Percentiles rank a stretch among this genome's conserved stretches.
Conservation (phyloP, 2,113 vertebrate genomes). For the Charadrius vociferus region DNA sequence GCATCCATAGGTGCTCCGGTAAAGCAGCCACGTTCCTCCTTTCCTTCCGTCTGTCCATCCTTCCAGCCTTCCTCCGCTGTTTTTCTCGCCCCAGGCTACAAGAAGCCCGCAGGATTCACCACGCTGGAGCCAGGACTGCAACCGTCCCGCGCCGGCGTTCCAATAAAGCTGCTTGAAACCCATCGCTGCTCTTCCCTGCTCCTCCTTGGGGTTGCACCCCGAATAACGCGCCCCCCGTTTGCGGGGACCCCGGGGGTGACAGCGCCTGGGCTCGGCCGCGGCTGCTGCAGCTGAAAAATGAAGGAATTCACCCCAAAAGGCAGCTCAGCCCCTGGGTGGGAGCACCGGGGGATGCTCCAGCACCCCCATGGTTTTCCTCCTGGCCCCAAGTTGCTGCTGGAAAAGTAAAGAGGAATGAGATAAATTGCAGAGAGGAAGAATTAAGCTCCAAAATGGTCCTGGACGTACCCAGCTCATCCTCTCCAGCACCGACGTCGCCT, state of each 20-base stretch:
- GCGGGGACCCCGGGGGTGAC: rapidly evolving
- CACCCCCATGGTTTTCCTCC: not conserved
- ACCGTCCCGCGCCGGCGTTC: rapidly evolving
- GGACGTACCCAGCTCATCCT: not conserved
- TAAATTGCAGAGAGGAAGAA: not conserved
- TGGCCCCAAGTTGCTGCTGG: rapidly evolving
- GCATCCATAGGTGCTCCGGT: rapidly evolving
- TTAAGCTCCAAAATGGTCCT: not conserved
- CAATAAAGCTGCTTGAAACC: constrained; percentile 39
- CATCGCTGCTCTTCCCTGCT: not conserved
- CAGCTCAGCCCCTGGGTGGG: not conserved
- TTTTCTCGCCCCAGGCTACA: not conserved
- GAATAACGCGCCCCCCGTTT: not conserved
- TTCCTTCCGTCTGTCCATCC: rapidly evolving
- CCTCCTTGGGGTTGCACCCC: not conserved
- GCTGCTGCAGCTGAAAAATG: not conserved
- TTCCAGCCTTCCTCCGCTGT: not conserved
- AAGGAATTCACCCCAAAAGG: not conserved
- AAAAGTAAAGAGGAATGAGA: not conserved
- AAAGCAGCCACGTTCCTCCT: rapidly evolving
- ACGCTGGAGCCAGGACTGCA: rapidly evolving
- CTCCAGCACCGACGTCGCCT: rapidly evolving
- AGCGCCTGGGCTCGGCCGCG: not conserved
- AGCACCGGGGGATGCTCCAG: not conserved
- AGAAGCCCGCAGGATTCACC: rapidly evolving